phyloP scores from a whole-genome alignment of 2,888 invertebrate species.

The Synanthedon vespiformis region DNA sequence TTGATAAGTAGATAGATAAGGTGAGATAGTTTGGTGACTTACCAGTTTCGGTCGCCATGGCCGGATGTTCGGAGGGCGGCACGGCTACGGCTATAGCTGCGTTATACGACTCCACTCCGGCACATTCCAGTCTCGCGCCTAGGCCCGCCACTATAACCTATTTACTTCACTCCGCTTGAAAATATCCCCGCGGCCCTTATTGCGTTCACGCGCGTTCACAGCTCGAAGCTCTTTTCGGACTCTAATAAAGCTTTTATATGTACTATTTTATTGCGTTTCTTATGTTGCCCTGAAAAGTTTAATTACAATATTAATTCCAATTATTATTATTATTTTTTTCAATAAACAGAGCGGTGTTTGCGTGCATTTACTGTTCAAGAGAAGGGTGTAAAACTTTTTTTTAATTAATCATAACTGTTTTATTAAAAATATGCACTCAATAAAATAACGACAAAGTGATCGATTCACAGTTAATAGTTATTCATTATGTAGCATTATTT shows the following conservation, averaged over 20 bases:
- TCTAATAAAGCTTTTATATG: conserved; percentile 3
- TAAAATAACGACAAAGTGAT: too few relatives aligned
- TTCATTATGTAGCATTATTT: too few relatives aligned
- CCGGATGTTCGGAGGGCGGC: conserved; percentile 65
- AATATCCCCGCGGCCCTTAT: conserved; percentile 11
- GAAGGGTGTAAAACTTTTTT: too few relatives aligned
- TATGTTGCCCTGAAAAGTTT: background rate
- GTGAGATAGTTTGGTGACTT: conserved; percentile 19
- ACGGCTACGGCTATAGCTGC: conserved; percentile 58
- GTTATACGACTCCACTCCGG: conserved; percentile 60
- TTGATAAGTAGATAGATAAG: background rate
- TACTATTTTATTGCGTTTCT: background rate
- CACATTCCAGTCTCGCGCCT: conserved; percentile 61
- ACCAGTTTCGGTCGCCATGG: conserved; percentile 69
- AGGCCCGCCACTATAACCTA: conserved; percentile 55
- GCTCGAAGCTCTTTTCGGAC: too few relatives aligned
- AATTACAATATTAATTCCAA: background rate
- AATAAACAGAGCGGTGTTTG: too few relatives aligned
- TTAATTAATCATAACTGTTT: too few relatives aligned
- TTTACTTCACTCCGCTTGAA: conserved; percentile 23
- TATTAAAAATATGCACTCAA: too few relatives aligned
- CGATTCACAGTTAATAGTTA: too few relatives aligned
- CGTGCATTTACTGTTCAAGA: too few relatives aligned
- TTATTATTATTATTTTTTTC: too few relatives aligned
- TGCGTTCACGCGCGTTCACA: background rate